Base-by-base conservation (phyloP, 1,140 invertebrate species). In the Platyura marginata region DNA sequence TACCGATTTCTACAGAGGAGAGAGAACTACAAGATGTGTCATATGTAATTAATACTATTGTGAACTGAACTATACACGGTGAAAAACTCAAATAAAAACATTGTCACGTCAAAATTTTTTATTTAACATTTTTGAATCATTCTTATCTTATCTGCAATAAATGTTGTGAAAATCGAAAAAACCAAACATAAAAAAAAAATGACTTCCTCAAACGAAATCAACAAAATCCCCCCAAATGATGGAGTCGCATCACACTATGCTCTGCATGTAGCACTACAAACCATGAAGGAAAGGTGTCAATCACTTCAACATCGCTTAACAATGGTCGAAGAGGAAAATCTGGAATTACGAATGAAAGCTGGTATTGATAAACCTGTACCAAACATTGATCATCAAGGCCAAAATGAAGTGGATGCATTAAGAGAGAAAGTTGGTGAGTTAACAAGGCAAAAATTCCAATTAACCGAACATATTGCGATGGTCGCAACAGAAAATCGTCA, bases 401-500 rank as follows among this genome's bases (percentile, higher is more conserved):
- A 58, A 47, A 54, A 60, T 57, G 57, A 63, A 34, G 49, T 61
- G 32, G 66, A 74, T 49, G 59, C 66, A 15, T 53, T 72, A 29
- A 58, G 72, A 47, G 63, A 69, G 49, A 72, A 76, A 54, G 63
- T 82, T 21, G 70, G 74, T 35, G 69, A 77, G 44, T 56, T 83
- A 45, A 72, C 68, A 19, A 76, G 76, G 51, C 75, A 84, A 53
- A 85, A 83, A 49, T 71, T 71, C 3, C 79, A 82, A 52, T 55
- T 85, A 6, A 69, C 72, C 45, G 74, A 81, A 56, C 79, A 81
- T 51, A 69, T 84, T 34, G 70, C 71, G 47, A 81, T 85, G 77
- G 79, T 87, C 8, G 75, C 79, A 2, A 71, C 71, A 51, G 82
- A 87, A 62, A 87, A 85, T 59, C 72, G 76, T 51, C 74, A 76